phyloP scores from a whole-genome alignment of 2,888 invertebrate genomes.

The Cantharis flavilabris region DNA sequence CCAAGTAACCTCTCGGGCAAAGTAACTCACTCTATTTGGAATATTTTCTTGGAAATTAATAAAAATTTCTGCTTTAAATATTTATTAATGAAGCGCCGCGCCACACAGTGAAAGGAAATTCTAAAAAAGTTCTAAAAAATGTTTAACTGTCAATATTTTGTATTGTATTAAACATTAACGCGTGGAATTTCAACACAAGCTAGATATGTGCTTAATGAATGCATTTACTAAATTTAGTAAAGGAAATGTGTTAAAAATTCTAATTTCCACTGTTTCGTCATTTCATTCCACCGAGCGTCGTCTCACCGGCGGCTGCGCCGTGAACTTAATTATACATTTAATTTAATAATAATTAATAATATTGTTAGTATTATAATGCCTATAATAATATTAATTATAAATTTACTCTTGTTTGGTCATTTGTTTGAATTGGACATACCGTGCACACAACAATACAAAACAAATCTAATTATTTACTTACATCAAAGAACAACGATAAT shows the following conservation, averaged over 20 bases:
- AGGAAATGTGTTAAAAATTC: too few relatives aligned
- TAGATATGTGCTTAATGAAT: too few relatives aligned
- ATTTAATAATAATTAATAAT: too few relatives aligned
- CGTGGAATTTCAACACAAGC: too few relatives aligned
- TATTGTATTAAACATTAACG: too few relatives aligned
- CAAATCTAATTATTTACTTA: not conserved
- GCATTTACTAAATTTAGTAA: too few relatives aligned
- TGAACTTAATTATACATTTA: not conserved
- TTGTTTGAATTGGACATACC: not conserved
- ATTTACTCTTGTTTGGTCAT: not conserved
- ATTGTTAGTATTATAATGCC: too few relatives aligned
- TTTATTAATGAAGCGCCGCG: not conserved
- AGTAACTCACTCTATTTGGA: not conserved
- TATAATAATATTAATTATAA: not conserved
- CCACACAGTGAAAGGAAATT: too few relatives aligned
- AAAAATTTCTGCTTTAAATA: not conserved
- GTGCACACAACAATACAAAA: not conserved
- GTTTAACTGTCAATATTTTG: too few relatives aligned
- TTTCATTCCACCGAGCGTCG: too few relatives aligned
- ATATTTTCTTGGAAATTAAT: not conserved
- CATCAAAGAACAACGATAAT: not conserved
- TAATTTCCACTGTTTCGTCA: too few relatives aligned
- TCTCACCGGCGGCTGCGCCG: not conserved
- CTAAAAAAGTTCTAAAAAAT: too few relatives aligned
- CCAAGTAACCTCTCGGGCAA: not conserved